Evolutionary conservation across 2,113 vertebrate genomes (phyloP).

Genomic region (Gobius niger): DNA sequence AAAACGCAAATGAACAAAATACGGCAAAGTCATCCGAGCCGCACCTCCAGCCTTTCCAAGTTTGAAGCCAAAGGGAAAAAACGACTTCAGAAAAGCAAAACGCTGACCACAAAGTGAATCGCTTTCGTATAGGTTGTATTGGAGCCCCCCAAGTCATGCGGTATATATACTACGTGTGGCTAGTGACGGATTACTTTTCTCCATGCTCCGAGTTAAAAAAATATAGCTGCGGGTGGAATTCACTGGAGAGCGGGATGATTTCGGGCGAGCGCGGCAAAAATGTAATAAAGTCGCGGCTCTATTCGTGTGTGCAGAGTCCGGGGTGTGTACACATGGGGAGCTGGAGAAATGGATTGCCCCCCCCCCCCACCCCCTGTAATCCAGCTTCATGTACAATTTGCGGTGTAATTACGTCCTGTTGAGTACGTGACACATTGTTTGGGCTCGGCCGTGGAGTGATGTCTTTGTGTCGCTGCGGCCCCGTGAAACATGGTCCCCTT

Average conservation of each 20-base stretch:
- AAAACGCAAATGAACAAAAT: background rate
- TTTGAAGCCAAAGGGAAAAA: background rate
- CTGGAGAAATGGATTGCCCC: constrained; percentile 3
- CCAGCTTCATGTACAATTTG: constrained; percentile 8
- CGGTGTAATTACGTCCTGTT: constrained; percentile 6
- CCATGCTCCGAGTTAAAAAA: constrained; percentile 5
- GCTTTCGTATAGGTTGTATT: constrained; percentile 4
- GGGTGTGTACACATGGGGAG: background rate
- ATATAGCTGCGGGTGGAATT: constrained; percentile 12
- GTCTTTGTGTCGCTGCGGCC: background rate
- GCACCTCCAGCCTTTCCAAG: background rate
- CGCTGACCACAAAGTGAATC: background rate
- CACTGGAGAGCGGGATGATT: background rate
- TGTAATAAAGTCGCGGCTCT: background rate
- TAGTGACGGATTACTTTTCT: constrained; percentile 11
- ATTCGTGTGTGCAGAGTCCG: background rate
- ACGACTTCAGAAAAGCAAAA: constrained; percentile 2
- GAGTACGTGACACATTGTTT: background rate
- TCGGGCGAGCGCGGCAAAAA: background rate
- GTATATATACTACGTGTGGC: constrained; percentile 2
- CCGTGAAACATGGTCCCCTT: background rate
- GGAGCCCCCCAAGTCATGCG: constrained; percentile 4
- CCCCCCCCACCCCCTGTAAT: background rate
- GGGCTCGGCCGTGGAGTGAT: background rate
- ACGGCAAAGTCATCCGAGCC: background rate